phyloP scores from a whole-genome alignment of 2,888 invertebrate genomes.

The Melanargia galathea region DNA sequence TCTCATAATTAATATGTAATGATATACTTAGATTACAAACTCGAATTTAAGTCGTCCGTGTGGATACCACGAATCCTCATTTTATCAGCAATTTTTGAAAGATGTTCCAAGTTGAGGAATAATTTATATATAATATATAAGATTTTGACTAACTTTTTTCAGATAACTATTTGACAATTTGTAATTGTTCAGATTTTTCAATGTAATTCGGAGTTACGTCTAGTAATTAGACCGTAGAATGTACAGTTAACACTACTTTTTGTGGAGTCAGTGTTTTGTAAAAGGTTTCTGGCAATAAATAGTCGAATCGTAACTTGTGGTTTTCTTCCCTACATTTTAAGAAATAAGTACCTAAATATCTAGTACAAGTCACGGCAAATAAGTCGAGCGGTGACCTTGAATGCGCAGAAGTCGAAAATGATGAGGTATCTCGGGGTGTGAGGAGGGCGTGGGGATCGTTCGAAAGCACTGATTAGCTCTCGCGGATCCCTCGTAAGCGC shows the following conservation, averaged over 20 bases:
- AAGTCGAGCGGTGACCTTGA: no score
- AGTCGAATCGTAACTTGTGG: constrained; percentile 63
- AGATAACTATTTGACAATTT: constrained; percentile 53
- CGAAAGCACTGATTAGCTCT: no score
- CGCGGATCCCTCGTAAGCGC: no score
- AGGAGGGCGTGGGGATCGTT: no score
- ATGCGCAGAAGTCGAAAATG: no score
- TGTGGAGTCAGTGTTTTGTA: constrained; percentile 74
- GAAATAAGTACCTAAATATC: not conserved
- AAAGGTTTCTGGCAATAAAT: constrained; percentile 82
- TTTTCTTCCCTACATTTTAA: not conserved
- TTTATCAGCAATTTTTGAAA: constrained; percentile 57
- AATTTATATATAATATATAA: constrained; percentile 56
- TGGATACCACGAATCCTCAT: constrained; percentile 69
- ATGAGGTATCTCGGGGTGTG: no score
- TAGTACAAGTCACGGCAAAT: no score
- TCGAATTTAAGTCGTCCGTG: constrained; percentile 72
- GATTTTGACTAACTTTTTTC: constrained; percentile 70
- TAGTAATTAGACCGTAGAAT: constrained; percentile 73
- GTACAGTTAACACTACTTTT: constrained; percentile 73
- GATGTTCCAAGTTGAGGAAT: constrained; percentile 63
- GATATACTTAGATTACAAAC: constrained; percentile 73
- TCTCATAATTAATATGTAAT: constrained; percentile 64
- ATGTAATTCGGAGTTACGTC: constrained; percentile 67
- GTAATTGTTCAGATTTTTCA: constrained; percentile 50